A percentile compares a stretch with the other conserved stretches of the same genome.
Conservation (phyloP, 1,140 invertebrate species). For the Goniozus legneri region DNA sequence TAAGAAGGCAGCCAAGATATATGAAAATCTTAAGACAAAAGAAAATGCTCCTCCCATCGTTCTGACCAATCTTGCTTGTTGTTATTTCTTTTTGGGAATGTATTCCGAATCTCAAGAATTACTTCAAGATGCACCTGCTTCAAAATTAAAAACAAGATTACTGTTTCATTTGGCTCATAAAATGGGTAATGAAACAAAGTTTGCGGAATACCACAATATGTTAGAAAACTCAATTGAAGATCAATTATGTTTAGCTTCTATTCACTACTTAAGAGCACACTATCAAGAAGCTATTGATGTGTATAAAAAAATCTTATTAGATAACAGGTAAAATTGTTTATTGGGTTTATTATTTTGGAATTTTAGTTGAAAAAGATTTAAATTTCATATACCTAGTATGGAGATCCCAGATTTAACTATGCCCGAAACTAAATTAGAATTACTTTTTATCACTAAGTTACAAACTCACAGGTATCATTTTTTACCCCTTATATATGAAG, state of each 20-base stretch:
- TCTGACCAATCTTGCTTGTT: slow-evolving; percentile 83
- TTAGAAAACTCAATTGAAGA: slow-evolving; percentile 85
- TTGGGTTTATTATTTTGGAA: too few species aligned
- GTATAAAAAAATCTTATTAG: slow-evolving; percentile 90
- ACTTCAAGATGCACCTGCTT: slow-evolving; percentile 59
- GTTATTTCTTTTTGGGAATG: slow-evolving; percentile 92
- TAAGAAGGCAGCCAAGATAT: slow-evolving; percentile 77
- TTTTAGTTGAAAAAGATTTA: slow-evolving; percentile 3
- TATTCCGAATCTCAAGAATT: slow-evolving; percentile 68
- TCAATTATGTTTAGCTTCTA: slow-evolving; percentile 91
- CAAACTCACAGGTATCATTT: slow-evolving; percentile 7
- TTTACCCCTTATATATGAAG: not conserved
- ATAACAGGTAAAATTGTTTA: slow-evolving; percentile 71
- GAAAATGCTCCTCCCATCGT: slow-evolving; percentile 56
- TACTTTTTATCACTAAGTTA: slow-evolving; percentile 1
- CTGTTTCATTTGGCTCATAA: slow-evolving; percentile 94
- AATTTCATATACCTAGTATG: not conserved
- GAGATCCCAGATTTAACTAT: too few species aligned
- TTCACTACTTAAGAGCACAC: slow-evolving; percentile 92
- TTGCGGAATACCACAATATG: slow-evolving; percentile 79
- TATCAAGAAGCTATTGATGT: slow-evolving; percentile 99
- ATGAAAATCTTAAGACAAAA: slow-evolving; percentile 55
- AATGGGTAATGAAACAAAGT: slow-evolving; percentile 78
- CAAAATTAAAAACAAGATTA: slow-evolving; percentile 73
- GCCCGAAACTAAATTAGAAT: not conserved